Base-by-base conservation (phyloP, 2,888 invertebrate genomes). In the Tetheella fluctuosa region DNA sequence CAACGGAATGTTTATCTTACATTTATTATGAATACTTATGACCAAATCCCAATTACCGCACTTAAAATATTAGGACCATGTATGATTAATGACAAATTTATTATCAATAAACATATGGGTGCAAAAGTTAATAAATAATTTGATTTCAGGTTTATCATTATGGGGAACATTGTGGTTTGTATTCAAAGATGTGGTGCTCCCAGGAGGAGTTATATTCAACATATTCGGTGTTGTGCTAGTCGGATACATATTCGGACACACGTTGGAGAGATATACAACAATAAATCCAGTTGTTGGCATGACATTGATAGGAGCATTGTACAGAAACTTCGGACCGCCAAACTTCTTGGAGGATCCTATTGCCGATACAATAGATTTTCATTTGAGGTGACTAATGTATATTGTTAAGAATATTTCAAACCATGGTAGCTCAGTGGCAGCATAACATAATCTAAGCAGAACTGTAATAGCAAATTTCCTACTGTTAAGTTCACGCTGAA, bases 121-220 rank as follows among this genome's bases (percentile, higher is more conserved):
- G n/a, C n/a, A n/a, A 48, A 48, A 2, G 48, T 3, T 10, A 48
- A 48, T 42, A 20, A 28, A 48, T 28, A 20, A 4, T 55, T 65
- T 65, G 55, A 67, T 88, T 88, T 54, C 84, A 93, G 93, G 85
- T 15, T 42, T 90, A 59, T 77, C 84, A 39, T 37, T 91, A 68
- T 93, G 93, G 93, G 86, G 82, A 10, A 80, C 83, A 20, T 83
- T 85, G 53, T 91, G 90, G 91, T 87, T 92, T 63, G 30, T 90
- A 39, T 80, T 90, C 64, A 75, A 80, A 62, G 86, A 89, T 5
- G 70, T 75, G 0, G 84, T 89, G 0, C 63, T 83, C 0, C 92
- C 91, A 1, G 86, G 87, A 7, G 84, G 87, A 0, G 84, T 76
- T 62, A 48, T 88, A 28, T 92, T 91, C 78, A 81, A 84, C 48